Base-by-base conservation (phyloP, 2,113 vertebrate species). In the Peromyscus maniculatus region DNA sequence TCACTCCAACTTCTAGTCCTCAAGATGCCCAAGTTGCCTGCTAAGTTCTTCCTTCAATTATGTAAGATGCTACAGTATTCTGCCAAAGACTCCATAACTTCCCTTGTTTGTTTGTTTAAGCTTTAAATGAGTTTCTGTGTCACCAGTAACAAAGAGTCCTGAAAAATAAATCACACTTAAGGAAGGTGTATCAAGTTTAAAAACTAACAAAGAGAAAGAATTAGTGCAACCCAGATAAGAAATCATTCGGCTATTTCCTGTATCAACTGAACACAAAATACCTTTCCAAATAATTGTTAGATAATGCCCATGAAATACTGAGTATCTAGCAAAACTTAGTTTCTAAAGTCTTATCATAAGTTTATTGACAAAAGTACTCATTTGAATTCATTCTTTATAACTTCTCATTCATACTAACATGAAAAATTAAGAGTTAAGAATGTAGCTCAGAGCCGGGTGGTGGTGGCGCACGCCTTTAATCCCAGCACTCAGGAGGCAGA, bases 161-260 rank as follows among this genome's bases (percentile, higher is more conserved):
- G 28, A 96, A 87, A 43, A 92, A 96, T 59, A 92, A 93, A 87
- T 69, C 67, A 66, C 39, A 77, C 49, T 21, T 80, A 55, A 91
- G 39, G 71, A 62, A 46, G 43, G 22, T 72, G 43, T 26, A 84
- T 39, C 46, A 16, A 11, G 6, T 39, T 77, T 87, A 22, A 75
- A 93, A 97, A 92, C 83, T 36, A 78, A 91, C 55, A 74, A 86
- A 87, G 71, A 89, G 22, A 66, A 36, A 66, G 72, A 72, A 87
- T 67, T 93, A 83, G 7, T 83, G 33, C 79, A 94, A 94, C 28
- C 10, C 21, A 88, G 62, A 83, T 72, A 94, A 69, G 19, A 87
- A 82, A 96, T 94, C n/a, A 72, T 83, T 88, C 31, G 72, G 55
- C 57, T 91, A 94, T 93, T 78, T 95, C 80, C 69, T 95, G 0